Evolutionary conservation across 2,797 vertebrate genomes (phyloP).

Genomic region (Lindbergichthys nudifrons): DNA sequence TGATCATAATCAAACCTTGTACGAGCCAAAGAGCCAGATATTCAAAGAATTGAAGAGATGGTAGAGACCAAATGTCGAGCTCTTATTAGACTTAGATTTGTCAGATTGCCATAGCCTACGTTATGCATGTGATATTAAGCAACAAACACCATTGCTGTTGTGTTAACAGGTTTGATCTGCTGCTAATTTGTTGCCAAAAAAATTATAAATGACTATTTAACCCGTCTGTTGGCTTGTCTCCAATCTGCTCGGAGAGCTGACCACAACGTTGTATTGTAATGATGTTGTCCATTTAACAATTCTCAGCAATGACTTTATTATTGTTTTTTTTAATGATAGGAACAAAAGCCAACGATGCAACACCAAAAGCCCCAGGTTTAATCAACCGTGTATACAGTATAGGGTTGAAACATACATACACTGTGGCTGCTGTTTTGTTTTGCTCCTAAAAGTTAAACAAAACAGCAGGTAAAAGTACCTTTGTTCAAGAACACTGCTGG

Average conservation of each 20-base stretch:
- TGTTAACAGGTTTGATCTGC: background rate
- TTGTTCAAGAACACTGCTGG: slow-evolving; percentile 15
- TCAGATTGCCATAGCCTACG: too few relatives aligned
- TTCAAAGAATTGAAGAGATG: background rate
- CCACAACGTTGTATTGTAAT: background rate
- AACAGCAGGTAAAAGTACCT: slow-evolving; percentile 15
- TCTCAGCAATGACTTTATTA: background rate
- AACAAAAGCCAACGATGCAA: background rate
- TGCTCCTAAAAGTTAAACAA: background rate
- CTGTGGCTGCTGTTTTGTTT: background rate
- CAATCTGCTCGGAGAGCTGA: background rate
- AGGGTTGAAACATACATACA: too few relatives aligned
- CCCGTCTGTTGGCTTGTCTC: background rate
- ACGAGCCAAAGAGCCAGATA: background rate
- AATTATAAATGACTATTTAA: background rate
- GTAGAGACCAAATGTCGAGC: background rate
- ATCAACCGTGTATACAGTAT: background rate
- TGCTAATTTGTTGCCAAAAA: background rate
- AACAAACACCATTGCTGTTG: background rate
- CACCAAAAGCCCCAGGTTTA: background rate
- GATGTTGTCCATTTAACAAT: background rate
- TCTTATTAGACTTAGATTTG: too few relatives aligned
- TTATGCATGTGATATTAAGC: background rate
- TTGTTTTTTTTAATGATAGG: background rate
- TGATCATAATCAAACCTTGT: background rate